Percentiles rank a stretch among this genome's conserved stretches.
These are phyloP conservation scores for Crematogaster levior DNA, from an alignment of 2,888 invertebrate species.

Conservation along the genomic window DNA sequence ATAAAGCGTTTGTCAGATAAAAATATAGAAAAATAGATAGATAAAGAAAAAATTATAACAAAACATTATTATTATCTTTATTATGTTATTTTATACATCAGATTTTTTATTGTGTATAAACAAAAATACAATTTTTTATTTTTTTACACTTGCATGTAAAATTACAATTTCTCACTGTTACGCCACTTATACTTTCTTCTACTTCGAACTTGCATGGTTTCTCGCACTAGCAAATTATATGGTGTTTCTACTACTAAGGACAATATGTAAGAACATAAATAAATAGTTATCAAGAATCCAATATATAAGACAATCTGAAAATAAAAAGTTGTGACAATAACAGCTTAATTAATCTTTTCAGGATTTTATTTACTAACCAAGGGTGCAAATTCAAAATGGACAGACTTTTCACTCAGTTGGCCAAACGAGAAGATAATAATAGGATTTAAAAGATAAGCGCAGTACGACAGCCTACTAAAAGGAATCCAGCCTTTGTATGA, in stretches of 20 bases:
- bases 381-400: slow-evolving; percentile 80
- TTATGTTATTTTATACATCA: too few relatives aligned
- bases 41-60: too few relatives aligned
- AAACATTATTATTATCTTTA: too few relatives aligned
- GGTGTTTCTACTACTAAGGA: slow-evolving; percentile 85
- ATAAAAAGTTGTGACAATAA: slow-evolving; percentile 31
- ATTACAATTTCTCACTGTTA: slow-evolving; percentile 47
- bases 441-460: slow-evolving; percentile 88
- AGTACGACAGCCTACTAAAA: slow-evolving; percentile 87
- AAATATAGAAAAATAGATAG: too few relatives aligned
- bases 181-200: slow-evolving; percentile 54
- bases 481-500: slow-evolving; percentile 81
- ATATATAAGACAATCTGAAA: slow-evolving; percentile 79
- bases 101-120: too few relatives aligned
- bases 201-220: slow-evolving; percentile 65
- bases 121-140: not conserved
- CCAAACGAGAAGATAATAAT: slow-evolving; percentile 86
- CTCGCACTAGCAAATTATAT: slow-evolving; percentile 82
- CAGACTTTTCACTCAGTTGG: slow-evolving; percentile 78
- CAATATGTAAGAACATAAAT: slow-evolving; percentile 81
- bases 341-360: not conserved
- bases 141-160: not conserved
- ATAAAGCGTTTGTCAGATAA: too few relatives aligned
- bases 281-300: slow-evolving; percentile 80
- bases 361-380: slow-evolving; percentile 79